These are phyloP conservation scores for Cyanoderma ruficeps DNA, from an alignment of 2,113 vertebrate species.

Conservation along the genomic window DNA sequence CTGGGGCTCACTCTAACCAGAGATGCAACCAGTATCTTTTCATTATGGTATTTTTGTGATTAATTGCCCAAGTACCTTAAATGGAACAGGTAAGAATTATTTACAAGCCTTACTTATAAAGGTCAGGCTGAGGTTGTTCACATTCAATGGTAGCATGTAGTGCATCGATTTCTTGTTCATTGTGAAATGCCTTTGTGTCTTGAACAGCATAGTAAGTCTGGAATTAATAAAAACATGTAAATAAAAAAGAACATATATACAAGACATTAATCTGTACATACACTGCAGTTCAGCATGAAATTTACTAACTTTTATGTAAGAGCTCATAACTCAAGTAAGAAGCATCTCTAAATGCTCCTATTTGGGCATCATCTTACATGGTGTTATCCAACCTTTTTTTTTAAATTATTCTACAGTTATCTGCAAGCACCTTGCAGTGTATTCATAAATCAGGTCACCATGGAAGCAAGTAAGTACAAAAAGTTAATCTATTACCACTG, in stretches of 20 bases:
- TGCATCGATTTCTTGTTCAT: slow-evolving; percentile 84
- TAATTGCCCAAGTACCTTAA: neutral
- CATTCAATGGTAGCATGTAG: slow-evolving; percentile 95
- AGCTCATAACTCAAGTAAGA: neutral
- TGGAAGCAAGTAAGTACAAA: neutral
- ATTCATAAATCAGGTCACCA: neutral
- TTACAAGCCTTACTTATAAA: slow-evolving; percentile 88
- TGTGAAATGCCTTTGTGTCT: slow-evolving; percentile 93
- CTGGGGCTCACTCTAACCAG: neutral
- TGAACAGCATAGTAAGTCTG: slow-evolving; percentile 95
- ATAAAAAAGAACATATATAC: neutral
- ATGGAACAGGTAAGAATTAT: neutral
- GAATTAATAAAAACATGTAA: neutral
- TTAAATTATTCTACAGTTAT: neutral
- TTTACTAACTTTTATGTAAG: neutral
- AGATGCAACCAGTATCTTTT: neutral
- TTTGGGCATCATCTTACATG: neutral
- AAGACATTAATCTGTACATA: neutral
- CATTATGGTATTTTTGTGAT: neutral
- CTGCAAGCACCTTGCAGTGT: neutral
- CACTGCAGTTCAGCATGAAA: neutral
- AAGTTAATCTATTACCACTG: neutral
- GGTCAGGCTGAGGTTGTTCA: slow-evolving; percentile 97
- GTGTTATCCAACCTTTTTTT: neutral
- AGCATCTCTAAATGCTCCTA: neutral